These are phyloP conservation scores for Kryptolebias ocellatus DNA, from an alignment of 2,797 vertebrate species.

Conservation along the genomic window DNA sequence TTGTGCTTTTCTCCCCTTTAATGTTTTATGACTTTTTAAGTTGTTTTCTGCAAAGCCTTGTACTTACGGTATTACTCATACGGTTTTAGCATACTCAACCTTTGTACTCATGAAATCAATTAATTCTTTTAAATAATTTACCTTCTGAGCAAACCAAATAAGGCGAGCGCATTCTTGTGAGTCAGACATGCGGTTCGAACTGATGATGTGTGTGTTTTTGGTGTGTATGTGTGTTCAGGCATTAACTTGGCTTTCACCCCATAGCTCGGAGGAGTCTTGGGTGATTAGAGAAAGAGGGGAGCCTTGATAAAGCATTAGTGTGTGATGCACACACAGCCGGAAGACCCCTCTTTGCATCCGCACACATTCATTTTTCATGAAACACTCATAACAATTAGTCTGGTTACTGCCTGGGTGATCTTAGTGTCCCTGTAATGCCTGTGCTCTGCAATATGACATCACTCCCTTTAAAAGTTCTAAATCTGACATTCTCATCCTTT, in stretches of 20 bases:
- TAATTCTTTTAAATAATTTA: conserved; percentile 88
- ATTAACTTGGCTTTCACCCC: conserved; percentile 75
- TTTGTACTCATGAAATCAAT: conserved; percentile 86
- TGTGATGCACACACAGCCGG: conserved; percentile 63
- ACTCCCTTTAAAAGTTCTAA: conserved; percentile 79
- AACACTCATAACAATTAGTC: conserved; percentile 87
- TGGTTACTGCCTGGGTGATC: conserved; percentile 82
- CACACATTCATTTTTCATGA: conserved; percentile 87
- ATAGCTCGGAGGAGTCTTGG: conserved; percentile 75
- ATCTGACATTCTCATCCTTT: conserved; percentile 81
- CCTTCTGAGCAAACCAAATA: conserved; percentile 82
- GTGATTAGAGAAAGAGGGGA: conserved; percentile 82
- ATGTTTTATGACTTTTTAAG: conserved; percentile 88
- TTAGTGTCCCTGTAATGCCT: conserved; percentile 76
- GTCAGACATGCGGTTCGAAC: conserved; percentile 74
- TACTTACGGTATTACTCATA: conserved; percentile 84
- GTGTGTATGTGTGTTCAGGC: conserved; percentile 62
- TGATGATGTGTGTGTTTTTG: conserved; percentile 59
- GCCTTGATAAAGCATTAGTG: conserved; percentile 84
- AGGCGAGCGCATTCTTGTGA: conserved; percentile 73
- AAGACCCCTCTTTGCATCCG: conserved; percentile 82
- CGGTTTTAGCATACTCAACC: conserved; percentile 82
- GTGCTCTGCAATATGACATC: conserved; percentile 82
- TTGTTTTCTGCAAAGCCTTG: conserved; percentile 79
- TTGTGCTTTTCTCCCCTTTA: conserved; percentile 79